Evolutionary conservation across 2,797 vertebrate species (phyloP).

Genomic region (Ctenopoma multispine): DNA sequence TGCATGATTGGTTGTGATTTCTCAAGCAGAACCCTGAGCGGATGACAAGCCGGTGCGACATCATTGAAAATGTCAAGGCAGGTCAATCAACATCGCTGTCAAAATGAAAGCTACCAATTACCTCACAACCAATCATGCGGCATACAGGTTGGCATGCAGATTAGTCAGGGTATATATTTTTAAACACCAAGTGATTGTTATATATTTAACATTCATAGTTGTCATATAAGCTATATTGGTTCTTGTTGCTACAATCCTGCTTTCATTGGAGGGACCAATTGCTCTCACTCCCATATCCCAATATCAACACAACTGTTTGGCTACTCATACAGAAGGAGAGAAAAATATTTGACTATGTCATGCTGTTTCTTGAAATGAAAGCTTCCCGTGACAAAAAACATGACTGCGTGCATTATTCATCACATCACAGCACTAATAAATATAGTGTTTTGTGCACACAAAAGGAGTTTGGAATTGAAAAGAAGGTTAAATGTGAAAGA

Average conservation of each 20-base stretch:
- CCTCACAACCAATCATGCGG: slow-evolving; percentile 63
- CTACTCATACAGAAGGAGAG: slow-evolving; percentile 33
- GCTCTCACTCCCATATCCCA: slow-evolving; percentile 24
- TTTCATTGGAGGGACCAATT: slow-evolving; percentile 14
- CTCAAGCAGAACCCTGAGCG: slow-evolving; percentile 48
- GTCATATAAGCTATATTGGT: slow-evolving; percentile 13
- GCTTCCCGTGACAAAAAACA: slow-evolving; percentile 49
- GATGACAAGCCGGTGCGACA: slow-evolving; percentile 44
- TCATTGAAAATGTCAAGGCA: slow-evolving; percentile 56
- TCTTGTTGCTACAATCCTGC: slow-evolving; percentile 1
- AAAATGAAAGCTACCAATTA: slow-evolving; percentile 69
- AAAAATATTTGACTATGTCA: slow-evolving; percentile 62
- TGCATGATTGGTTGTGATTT: slow-evolving; percentile 79
- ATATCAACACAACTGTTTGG: slow-evolving; percentile 32
- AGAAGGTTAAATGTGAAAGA: slow-evolving; percentile 22
- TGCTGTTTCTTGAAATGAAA: slow-evolving; percentile 68
- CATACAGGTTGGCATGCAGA: slow-evolving; percentile 49
- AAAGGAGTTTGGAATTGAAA: slow-evolving; percentile 21
- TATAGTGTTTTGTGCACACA: slow-evolving; percentile 50
- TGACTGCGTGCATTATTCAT: slow-evolving; percentile 71
- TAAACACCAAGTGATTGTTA: not conserved
- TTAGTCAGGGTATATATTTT: slow-evolving; percentile 22
- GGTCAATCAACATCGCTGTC: slow-evolving; percentile 69
- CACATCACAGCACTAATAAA: slow-evolving; percentile 69
- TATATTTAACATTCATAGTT: not conserved